Evolutionary conservation across 2,797 vertebrate species (phyloP), one percentile per base, ranked within the genome.

Genomic region (Siniperca scherzeri): DNA sequence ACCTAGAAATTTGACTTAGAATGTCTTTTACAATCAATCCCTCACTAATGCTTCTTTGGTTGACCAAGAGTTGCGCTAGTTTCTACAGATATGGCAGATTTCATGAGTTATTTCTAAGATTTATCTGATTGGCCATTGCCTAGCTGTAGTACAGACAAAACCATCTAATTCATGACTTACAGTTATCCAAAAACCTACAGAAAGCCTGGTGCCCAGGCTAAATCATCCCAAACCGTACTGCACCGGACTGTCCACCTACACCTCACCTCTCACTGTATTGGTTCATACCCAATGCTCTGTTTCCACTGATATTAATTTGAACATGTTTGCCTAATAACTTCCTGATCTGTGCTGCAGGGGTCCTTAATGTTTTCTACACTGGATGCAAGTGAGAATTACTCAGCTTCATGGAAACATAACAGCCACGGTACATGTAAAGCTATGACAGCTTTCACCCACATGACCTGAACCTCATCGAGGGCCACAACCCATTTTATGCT

Each of bases 81-180:
- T 59, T 77, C 19, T n/a, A 33, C 44, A 66, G 33, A 68, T n/a
- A 40, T 62, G 56, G 46, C 13, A 68, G n/a, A 77, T 55, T 68
- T 73, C 11, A 62, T 10, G 21, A 48, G 16, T 53, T 40, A 36
- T 64, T 42, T 25, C 52, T 44, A 44, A 57, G 44, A 62, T 67
- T 21, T 19, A 36, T 71, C 33, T 14, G 56, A 50, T n/a, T 38
- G n/a, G 48, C 21, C 30, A 16, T 44, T 36, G 14, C 72, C 27
- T 21, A 17, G 25, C 17, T 69, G 16, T 44, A 48, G 4, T 69
- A 59, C 56, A 71, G 3, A 61, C 38, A 33, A n/a, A 38, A 57
- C 22, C 22, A 21, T 40, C 59, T 25, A 25, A 61, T 30, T 46
- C 3, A n/a, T 46, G 19, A 73, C 14, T 56, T 77, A 13, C 36